phyloP scores from a whole-genome alignment of 2,888 invertebrate genomes.

The Protonemura montana region DNA sequence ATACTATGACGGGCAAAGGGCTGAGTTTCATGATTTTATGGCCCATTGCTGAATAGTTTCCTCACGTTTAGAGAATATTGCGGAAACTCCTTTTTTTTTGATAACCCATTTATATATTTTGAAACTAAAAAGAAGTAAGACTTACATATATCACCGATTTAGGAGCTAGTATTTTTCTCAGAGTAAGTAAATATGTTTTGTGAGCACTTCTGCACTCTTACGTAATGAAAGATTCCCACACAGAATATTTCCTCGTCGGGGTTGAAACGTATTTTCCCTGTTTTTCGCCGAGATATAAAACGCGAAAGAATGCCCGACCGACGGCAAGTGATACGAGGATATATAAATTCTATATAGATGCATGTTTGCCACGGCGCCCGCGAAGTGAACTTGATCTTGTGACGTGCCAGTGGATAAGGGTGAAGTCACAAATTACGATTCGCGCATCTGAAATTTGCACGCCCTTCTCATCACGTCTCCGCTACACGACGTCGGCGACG shows the following conservation, averaged over 20 bases:
- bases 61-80: too few species aligned
- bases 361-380: background rate
- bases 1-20: too few species aligned
- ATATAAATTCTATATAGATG: background rate
- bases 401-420: background rate
- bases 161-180: too few species aligned
- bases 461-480: background rate
- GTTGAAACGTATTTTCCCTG: background rate
- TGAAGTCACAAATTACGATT: slow-evolving; percentile 19
- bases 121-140: too few species aligned
- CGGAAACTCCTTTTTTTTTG: too few species aligned
- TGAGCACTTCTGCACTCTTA: background rate
- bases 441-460: slow-evolving; percentile 1
- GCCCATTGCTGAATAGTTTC: too few species aligned
- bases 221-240: background rate
- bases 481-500: background rate
- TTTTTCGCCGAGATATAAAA: background rate
- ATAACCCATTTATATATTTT: too few species aligned
- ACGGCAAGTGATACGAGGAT: background rate
- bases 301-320: background rate
- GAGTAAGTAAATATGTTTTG: too few species aligned
- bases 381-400: slow-evolving; percentile 25
- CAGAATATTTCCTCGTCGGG: background rate
- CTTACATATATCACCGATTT: too few species aligned
- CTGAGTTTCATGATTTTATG: too few species aligned